A percentile compares a stretch with the other conserved stretches of the same genome.
Evolutionary conservation across 2,888 invertebrate genomes (phyloP).

Genomic region (Axea sp.): DNA sequence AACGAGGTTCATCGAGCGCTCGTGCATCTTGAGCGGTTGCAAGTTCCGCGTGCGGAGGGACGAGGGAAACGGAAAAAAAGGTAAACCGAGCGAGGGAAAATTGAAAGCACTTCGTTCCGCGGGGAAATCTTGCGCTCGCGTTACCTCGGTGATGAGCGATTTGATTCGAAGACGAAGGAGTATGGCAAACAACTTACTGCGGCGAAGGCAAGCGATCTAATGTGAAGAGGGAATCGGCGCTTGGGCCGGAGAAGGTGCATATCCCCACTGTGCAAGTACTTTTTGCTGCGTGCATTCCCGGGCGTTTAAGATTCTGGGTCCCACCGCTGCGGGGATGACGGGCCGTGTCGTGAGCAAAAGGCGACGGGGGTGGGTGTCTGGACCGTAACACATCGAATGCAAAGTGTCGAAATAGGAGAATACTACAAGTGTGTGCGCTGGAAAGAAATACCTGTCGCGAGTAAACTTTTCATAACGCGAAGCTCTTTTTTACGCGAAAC

Average conservation of each 20-base stretch:
- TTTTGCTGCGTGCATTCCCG: slow-evolving; percentile 23
- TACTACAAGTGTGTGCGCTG: too few relatives aligned
- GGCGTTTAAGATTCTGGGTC: slow-evolving; percentile 7
- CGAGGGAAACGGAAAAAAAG: too few relatives aligned
- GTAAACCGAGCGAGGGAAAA: too few relatives aligned
- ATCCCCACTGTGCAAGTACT: slow-evolving; percentile 18
- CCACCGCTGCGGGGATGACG: slow-evolving; percentile 21
- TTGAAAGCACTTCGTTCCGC: neutral
- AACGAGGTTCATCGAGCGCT: too few relatives aligned
- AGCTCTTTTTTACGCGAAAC: too few relatives aligned
- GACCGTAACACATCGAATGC: neutral
- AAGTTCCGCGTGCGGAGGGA: too few relatives aligned
- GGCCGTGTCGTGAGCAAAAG: slow-evolving; percentile 1
- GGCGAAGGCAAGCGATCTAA: slow-evolving; percentile 72
- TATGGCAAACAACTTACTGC: slow-evolving; percentile 66
- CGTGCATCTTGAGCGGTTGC: slow-evolving; percentile 61
- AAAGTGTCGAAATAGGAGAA: neutral
- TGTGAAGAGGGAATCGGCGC: slow-evolving; percentile 69
- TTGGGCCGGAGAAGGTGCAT: slow-evolving; percentile 68
- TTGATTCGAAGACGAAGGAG: neutral
- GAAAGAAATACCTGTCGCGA: too few relatives aligned
- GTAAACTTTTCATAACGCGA: too few relatives aligned
- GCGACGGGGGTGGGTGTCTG: slow-evolving; percentile 4
- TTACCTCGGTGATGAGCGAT: neutral
- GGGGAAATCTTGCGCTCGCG: neutral